A percentile compares a stretch with the other conserved stretches of the same genome.
Evolutionary conservation across 2,797 vertebrate species (phyloP).

Genomic region (Kryptopterus vitreolus): DNA sequence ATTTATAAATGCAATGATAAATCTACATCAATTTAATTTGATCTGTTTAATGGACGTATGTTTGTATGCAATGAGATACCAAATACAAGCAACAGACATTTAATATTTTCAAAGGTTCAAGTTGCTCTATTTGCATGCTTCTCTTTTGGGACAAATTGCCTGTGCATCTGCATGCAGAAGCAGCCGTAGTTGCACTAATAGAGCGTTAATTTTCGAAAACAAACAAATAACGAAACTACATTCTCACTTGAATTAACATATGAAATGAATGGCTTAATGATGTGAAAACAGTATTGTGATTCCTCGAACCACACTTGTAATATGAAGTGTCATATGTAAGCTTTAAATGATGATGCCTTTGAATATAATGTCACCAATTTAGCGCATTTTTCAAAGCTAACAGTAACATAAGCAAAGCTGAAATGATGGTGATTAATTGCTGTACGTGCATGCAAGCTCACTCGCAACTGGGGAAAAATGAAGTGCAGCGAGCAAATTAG

Average conservation of each 20-base stretch:
- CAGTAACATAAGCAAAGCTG: neutral
- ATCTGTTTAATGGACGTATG: neutral
- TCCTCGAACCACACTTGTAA: neutral
- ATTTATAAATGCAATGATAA: neutral
- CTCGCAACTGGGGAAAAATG: neutral
- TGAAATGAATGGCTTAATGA: neutral
- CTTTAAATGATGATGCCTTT: neutral
- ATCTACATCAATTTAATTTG: neutral
- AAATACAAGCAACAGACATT: neutral
- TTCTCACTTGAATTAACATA: neutral
- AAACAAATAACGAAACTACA: neutral
- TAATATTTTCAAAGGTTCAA: neutral
- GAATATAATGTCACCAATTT: neutral
- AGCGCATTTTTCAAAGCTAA: neutral
- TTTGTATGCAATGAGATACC: neutral
- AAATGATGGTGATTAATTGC: neutral
- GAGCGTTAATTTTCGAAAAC: neutral
- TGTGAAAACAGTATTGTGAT: neutral
- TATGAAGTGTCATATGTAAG: too few relatives aligned
- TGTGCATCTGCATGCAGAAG: neutral
- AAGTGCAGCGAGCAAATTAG: neutral
- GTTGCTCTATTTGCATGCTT: conserved; percentile 12
- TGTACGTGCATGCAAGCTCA: neutral
- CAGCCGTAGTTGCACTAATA: neutral
- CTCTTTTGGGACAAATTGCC: neutral